Evolutionary conservation across 2,888 invertebrate species (phyloP).

Genomic region (Phanerotoma sp.): DNA sequence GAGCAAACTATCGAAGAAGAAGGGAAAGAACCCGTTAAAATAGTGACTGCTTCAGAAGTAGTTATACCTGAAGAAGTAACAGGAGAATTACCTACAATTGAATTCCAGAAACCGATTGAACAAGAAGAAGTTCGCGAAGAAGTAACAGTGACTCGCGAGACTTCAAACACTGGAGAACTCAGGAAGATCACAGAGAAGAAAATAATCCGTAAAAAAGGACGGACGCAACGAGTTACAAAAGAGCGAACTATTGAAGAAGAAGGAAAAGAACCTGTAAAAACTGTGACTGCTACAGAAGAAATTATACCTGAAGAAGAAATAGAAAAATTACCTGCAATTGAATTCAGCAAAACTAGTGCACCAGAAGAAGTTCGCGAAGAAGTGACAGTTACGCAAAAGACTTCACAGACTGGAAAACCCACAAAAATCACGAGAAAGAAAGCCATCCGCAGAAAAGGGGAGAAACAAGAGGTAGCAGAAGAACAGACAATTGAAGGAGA

Average conservation of each 20-base stretch:
- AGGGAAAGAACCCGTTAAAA: too few species aligned
- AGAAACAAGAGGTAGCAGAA: conserved; percentile 34
- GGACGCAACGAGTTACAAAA: too few species aligned
- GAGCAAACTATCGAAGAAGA: conserved; percentile 42
- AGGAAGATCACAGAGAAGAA: too few species aligned
- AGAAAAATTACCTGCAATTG: conserved; percentile 33
- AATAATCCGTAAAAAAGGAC: too few species aligned
- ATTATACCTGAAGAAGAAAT: conserved; percentile 46
- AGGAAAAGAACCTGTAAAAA: too few species aligned
- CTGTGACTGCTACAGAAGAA: too few species aligned
- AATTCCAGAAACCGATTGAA: too few species aligned
- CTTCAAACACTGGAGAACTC: too few species aligned
- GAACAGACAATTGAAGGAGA: conserved; percentile 43
- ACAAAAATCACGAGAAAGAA: conserved; percentile 45
- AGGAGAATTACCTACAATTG: too few species aligned
- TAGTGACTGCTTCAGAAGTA: conserved; percentile 46
- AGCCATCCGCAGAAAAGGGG: conserved; percentile 50
- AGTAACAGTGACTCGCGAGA: too few species aligned
- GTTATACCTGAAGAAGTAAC: conserved; percentile 54
- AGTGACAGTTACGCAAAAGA: conserved; percentile 44
- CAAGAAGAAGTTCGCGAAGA: too few species aligned
- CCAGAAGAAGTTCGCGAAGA: conserved; percentile 48
- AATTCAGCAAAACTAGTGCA: conserved; percentile 27
- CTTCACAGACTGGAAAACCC: conserved; percentile 46
- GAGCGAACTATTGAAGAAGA: too few species aligned